Conservation (phyloP, 1,140 invertebrate species). For the Druon quercuslanigerum region DNA sequence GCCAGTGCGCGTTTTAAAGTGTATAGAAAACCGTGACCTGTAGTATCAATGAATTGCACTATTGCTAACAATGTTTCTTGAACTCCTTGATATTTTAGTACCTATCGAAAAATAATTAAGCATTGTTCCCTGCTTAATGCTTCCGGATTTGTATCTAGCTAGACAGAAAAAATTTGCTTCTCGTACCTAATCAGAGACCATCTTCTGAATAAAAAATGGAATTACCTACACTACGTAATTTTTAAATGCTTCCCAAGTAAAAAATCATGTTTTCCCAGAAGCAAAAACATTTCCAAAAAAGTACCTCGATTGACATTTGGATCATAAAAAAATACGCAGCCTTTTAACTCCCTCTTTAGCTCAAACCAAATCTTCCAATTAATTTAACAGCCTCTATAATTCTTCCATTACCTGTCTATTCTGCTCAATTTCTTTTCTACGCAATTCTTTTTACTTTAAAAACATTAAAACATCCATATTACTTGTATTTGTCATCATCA, state of each 20-base stretch:
- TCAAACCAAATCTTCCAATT: conserved; percentile 37
- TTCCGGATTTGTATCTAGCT: conserved; percentile 47
- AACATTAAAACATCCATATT: too few relatives aligned
- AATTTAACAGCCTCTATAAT: conserved; percentile 36
- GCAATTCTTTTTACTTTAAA: too few relatives aligned
- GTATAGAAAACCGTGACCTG: too few relatives aligned
- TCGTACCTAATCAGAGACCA: conserved; percentile 36
- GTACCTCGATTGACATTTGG: conserved; percentile 32
- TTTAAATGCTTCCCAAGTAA: conserved; percentile 29
- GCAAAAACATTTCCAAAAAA: conserved; percentile 36
- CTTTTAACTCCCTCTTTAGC: conserved; percentile 35
- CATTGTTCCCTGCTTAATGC: conserved; percentile 44
- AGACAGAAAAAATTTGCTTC: conserved; percentile 41
- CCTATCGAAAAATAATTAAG: conserved; percentile 24
- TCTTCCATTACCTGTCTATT: too few relatives aligned
- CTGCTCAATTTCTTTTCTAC: too few relatives aligned
- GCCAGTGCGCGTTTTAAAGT: too few relatives aligned
- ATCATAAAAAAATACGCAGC: conserved; percentile 36
- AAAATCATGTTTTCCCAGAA: conserved; percentile 37
- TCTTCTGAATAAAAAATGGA: conserved; percentile 10
- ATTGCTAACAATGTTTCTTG: too few relatives aligned
- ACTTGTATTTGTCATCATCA: too few relatives aligned
- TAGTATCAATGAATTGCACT: too few relatives aligned
- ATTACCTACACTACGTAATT: conserved; percentile 27
- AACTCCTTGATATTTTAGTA: too few relatives aligned